These are phyloP conservation scores for Drosophila ambigua DNA, from an alignment of 1,140 invertebrate species.

Conservation along the genomic window DNA sequence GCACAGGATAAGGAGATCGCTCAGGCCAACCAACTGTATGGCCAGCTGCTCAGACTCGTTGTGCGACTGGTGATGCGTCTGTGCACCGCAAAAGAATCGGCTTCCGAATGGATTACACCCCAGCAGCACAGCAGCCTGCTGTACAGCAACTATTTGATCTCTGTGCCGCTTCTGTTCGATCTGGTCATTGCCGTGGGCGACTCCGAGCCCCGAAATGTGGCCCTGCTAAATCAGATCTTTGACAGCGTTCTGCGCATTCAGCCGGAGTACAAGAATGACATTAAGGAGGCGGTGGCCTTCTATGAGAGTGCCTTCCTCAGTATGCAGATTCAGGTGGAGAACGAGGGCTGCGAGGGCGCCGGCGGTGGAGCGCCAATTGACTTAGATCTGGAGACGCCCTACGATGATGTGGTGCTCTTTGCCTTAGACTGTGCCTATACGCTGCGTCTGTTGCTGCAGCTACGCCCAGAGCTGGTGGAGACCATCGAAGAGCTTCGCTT, in stretches of 20 bases:
- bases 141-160: conserved; percentile 92
- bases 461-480: conserved; percentile 85
- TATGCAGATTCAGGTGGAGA: conserved; percentile 79
- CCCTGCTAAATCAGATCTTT: conserved; percentile 87
- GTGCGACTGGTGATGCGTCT: conserved; percentile 89
- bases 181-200: conserved; percentile 90
- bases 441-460: conserved; percentile 87
- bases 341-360: conserved; percentile 77
- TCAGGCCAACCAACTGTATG: conserved; percentile 81
- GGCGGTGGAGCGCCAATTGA: conserved; percentile 66
- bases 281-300: conserved; percentile 86
- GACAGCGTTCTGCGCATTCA: conserved; percentile 88
- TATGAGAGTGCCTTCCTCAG: conserved; percentile 82
- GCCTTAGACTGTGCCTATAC: conserved; percentile 89
- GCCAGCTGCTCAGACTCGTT: conserved; percentile 87
- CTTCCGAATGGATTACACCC: conserved; percentile 88
- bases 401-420: conserved; percentile 89
- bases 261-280: conserved; percentile 89
- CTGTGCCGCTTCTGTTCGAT: conserved; percentile 92
- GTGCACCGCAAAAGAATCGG: conserved; percentile 90
- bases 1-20: conserved; percentile 44
- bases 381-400: conserved; percentile 73
- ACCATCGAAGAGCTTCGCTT: conserved; percentile 61
- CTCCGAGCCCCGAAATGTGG: conserved; percentile 85
- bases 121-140: conserved; percentile 88